Evolutionary conservation across 2,797 vertebrate species (phyloP).

Genomic region (Macrochelys suwanniensis): DNA sequence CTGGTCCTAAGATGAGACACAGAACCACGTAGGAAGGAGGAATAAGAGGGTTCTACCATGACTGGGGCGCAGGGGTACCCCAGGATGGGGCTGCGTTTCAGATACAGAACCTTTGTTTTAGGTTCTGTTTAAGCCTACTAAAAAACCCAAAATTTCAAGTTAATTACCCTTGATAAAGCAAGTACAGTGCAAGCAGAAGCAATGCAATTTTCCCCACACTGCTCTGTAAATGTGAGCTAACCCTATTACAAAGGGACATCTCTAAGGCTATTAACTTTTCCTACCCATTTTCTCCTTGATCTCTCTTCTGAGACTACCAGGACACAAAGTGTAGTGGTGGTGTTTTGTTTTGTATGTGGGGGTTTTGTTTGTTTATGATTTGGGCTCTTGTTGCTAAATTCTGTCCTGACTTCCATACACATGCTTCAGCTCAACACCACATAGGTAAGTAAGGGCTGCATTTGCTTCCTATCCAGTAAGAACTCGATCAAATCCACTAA

Average conservation of each 20-base stretch:
- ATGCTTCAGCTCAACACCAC: conserved; percentile 15
- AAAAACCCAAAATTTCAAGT: not conserved
- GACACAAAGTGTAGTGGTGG: not conserved
- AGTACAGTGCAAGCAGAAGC: not conserved
- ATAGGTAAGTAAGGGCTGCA: not conserved
- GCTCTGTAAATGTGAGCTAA: not conserved
- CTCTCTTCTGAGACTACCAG: not conserved
- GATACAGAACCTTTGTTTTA: not conserved
- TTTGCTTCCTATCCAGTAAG: not conserved
- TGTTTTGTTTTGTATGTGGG: not conserved
- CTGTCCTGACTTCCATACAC: conserved; percentile 16
- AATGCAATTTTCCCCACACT: not conserved
- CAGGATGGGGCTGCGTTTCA: not conserved
- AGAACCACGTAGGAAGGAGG: not conserved
- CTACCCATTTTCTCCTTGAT: not conserved
- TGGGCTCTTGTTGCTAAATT: not conserved
- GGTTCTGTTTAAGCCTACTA: not conserved
- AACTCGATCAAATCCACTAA: conserved; percentile 6
- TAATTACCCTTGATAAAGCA: not conserved
- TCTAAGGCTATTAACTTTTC: not conserved
- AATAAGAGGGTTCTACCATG: not conserved
- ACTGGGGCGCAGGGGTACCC: not conserved
- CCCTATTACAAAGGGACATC: not conserved
- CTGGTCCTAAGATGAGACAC: not conserved
- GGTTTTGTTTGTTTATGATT: not conserved